Conservation (phyloP, 2,888 invertebrate genomes). For the Torymus auratus region DNA sequence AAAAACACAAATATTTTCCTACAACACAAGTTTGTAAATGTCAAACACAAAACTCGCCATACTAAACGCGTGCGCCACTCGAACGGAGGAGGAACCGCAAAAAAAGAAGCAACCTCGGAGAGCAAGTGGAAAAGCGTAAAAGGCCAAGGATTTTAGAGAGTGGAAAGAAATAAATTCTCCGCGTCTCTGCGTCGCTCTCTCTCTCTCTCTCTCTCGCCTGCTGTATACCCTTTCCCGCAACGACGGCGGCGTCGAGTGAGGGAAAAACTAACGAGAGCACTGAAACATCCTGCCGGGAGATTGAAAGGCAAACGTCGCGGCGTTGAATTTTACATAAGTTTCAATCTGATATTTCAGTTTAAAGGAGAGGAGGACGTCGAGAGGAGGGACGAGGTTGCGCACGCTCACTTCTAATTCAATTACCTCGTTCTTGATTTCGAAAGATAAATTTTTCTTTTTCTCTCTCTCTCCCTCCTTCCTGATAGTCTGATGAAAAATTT, state of each 20-base stretch:
- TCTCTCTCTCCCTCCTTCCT: not conserved
- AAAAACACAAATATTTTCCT: no score
- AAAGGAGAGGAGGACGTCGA: conserved; percentile 3
- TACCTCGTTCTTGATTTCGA: conserved; percentile 26
- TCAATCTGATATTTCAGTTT: conserved; percentile 50
- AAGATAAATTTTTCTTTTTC: conserved; percentile 23
- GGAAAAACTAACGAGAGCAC: conserved; percentile 38
- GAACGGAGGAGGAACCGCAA: no score
- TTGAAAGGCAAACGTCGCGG: conserved; percentile 50
- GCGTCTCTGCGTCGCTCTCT: not conserved
- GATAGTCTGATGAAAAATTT: conserved; percentile 22
- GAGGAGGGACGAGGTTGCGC: not conserved
- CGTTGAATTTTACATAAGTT: conserved; percentile 52
- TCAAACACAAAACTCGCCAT: no score
- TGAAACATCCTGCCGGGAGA: conserved; percentile 31
- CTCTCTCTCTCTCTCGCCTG: not conserved
- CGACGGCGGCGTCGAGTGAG: not conserved
- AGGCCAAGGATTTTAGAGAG: not conserved
- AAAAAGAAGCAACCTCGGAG: no score
- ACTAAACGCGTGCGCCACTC: no score
- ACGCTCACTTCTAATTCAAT: conserved; percentile 32
- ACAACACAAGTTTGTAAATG: no score
- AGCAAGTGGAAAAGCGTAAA: not conserved
- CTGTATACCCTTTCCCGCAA: not conserved
- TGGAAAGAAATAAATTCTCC: conserved; percentile 13